Percentiles rank a stretch among this genome's conserved stretches.
Evolutionary conservation across 1,140 invertebrate species (phyloP).

Genomic region (Lepidurus arcticus): DNA sequence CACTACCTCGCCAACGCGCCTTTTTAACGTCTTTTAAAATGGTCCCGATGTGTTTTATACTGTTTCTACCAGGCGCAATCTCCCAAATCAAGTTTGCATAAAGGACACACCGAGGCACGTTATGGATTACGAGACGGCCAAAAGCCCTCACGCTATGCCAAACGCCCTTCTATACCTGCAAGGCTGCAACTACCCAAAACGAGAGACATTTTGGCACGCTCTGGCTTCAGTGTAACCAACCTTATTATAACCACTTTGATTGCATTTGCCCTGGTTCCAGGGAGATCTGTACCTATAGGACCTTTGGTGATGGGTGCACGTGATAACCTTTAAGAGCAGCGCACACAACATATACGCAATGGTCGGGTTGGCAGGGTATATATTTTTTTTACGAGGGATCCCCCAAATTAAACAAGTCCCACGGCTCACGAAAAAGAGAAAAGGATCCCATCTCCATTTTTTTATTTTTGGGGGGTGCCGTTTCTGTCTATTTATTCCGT

Average conservation of each 20-base stretch:
- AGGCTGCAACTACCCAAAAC: neutral
- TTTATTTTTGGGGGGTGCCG: neutral
- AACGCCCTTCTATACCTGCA: neutral
- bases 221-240: neutral
- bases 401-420: neutral
- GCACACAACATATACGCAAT: neutral
- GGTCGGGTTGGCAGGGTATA: neutral
- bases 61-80: conserved; percentile 8
- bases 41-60: neutral
- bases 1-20: neutral
- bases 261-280: neutral
- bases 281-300: neutral
- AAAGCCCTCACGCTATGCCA: conserved; percentile 12
- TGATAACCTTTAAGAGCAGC: conserved; percentile 6
- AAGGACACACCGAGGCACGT: neutral
- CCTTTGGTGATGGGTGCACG: neutral
- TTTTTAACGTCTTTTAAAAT: conserved; percentile 8
- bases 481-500: conserved; percentile 14
- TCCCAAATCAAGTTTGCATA: conserved; percentile 22
- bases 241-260: neutral
- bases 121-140: conserved; percentile 8
- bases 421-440: neutral
- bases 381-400: neutral
- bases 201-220: conserved; percentile 1
- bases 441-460: neutral